Percentiles rank a stretch among this genome's conserved stretches.
These are phyloP conservation scores for Hipparchia semele DNA, from an alignment of 2,888 invertebrate genomes.

Conservation along the genomic window DNA sequence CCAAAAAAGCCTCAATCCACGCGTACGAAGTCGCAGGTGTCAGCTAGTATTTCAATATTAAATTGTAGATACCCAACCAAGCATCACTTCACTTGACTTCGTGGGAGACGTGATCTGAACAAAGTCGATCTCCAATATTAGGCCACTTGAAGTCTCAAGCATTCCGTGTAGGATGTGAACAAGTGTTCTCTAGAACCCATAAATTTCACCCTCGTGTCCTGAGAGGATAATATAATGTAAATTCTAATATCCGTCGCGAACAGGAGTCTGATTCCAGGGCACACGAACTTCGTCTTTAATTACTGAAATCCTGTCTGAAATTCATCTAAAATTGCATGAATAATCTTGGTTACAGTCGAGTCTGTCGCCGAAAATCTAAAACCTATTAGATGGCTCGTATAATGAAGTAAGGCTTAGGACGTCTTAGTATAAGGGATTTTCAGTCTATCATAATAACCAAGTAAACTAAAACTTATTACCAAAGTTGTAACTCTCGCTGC, in stretches of 20 bases:
- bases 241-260: slow-evolving; percentile 26
- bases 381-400: slow-evolving; percentile 34
- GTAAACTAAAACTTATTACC: slow-evolving; percentile 22
- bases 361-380: slow-evolving; percentile 29
- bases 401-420: slow-evolving; percentile 35
- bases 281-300: slow-evolving; percentile 26
- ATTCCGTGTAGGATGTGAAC: slow-evolving; percentile 47
- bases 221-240: slow-evolving; percentile 38
- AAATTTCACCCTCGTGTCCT: slow-evolving; percentile 41
- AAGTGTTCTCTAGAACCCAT: slow-evolving; percentile 45
- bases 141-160: slow-evolving; percentile 44
- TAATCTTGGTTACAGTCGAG: slow-evolving; percentile 19
- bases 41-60: background rate
- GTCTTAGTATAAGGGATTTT: slow-evolving; percentile 33
- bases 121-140: slow-evolving; percentile 40
- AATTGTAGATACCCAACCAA: slow-evolving; percentile 24
- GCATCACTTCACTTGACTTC: slow-evolving; percentile 29
- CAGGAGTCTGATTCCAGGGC: background rate
- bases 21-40: too few relatives aligned
- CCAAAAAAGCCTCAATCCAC: too few relatives aligned
- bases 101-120: slow-evolving; percentile 39
- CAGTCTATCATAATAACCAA: slow-evolving; percentile 33
- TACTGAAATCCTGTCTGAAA: slow-evolving; percentile 18
- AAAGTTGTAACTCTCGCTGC: background rate
- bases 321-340: slow-evolving; percentile 29